These are phyloP conservation scores for Oscheius onirici DNA, from an alignment of 2,888 invertebrate genomes.

Conservation along the genomic window DNA sequence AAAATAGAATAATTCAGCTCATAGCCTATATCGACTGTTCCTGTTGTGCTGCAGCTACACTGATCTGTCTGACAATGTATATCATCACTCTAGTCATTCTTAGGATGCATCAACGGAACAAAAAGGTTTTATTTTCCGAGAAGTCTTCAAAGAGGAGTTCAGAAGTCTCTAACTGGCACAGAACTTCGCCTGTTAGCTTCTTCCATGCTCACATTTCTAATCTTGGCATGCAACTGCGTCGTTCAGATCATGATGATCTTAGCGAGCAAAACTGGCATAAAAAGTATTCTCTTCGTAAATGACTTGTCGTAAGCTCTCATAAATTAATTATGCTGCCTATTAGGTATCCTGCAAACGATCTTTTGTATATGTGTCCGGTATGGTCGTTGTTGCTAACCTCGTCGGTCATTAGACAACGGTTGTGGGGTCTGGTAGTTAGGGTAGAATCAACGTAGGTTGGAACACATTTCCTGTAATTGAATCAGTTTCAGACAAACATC, in stretches of 20 bases:
- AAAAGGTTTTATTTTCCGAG: not conserved
- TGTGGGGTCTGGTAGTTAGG: not conserved
- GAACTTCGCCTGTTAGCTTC: conserved; percentile 38
- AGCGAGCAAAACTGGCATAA: conserved; percentile 30
- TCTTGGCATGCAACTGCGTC: conserved; percentile 39
- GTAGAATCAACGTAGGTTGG: not conserved
- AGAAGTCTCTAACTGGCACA: conserved; percentile 17
- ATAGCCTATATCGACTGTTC: conserved; percentile 28
- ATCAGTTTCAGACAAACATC: too few species aligned
- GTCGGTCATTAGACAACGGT: conserved; percentile 35
- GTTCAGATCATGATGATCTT: conserved; percentile 44
- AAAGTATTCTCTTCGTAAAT: conserved; percentile 35
- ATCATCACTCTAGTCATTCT: not conserved
- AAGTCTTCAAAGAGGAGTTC: too few species aligned
- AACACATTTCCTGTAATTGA: too few species aligned
- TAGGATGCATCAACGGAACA: not conserved
- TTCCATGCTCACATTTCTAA: conserved; percentile 37
- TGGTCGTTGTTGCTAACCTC: conserved; percentile 49
- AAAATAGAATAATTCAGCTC: conserved; percentile 7
- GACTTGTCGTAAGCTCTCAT: conserved; percentile 42
- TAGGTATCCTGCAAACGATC: conserved; percentile 46
- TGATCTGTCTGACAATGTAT: conserved; percentile 21
- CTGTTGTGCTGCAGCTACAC: conserved; percentile 6
- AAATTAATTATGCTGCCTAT: not conserved
- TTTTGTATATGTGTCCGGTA: conserved; percentile 46